These are phyloP conservation scores for Halcyon leucocephala DNA, from an alignment of 2,797 vertebrate species.

Conservation along the genomic window DNA sequence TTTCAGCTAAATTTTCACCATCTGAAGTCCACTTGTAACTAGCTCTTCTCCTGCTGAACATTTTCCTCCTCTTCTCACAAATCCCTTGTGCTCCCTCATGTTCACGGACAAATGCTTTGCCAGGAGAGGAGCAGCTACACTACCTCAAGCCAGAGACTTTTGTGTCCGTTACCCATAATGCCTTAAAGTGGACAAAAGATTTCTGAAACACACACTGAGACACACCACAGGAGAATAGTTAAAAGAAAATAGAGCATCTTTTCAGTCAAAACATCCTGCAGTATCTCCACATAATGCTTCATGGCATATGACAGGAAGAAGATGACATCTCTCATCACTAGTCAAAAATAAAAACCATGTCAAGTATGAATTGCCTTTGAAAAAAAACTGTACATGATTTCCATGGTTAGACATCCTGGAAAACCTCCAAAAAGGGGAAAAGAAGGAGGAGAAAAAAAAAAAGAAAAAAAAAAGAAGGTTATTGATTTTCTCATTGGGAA, in stretches of 20 bases:
- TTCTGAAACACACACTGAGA: constrained; percentile 62
- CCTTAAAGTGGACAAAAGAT: constrained; percentile 65
- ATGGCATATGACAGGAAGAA: constrained; percentile 67
- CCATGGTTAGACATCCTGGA: constrained; percentile 31
- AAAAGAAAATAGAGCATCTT: constrained; percentile 66
- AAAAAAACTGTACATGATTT: constrained; percentile 36
- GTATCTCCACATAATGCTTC: constrained; percentile 56
- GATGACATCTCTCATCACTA: constrained; percentile 63
- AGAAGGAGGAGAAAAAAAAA: not conserved
- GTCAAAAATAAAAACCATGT: constrained; percentile 69
- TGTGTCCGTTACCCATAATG: constrained; percentile 55
- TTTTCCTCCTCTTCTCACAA: constrained; percentile 24
- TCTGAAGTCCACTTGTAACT: not conserved
- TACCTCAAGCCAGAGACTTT: constrained; percentile 45
- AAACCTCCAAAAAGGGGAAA: not conserved
- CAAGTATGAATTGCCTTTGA: constrained; percentile 57
- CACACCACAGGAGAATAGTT: constrained; percentile 37
- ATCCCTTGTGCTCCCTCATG: not conserved
- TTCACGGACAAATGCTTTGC: not conserved
- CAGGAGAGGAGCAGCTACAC: not conserved
- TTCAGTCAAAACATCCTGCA: constrained; percentile 52
- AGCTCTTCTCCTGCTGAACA: not conserved
- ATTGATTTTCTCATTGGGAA: constrained; percentile 61
- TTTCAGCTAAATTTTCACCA: not conserved
- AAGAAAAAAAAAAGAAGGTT: not conserved